Evolutionary conservation across 2,888 invertebrate species (phyloP).

Genomic region (Caenorhabditis imperialis): DNA sequence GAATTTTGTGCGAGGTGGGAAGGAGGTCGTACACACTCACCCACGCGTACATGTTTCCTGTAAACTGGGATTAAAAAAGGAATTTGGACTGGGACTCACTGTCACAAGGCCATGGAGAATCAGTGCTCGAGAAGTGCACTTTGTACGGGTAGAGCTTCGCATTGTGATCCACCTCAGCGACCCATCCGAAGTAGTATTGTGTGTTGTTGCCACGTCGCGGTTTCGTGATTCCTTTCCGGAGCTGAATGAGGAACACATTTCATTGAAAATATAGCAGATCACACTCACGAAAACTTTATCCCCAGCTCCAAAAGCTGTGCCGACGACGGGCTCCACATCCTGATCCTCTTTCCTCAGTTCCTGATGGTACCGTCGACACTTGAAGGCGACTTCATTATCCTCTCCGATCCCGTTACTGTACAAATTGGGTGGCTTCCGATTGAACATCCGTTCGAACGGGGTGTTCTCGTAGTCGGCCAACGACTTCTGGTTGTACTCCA

Average conservation of each 20-base stretch:
- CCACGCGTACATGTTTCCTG: constrained; percentile 53
- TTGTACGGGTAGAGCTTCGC: constrained; percentile 56
- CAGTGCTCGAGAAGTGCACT: constrained; percentile 53
- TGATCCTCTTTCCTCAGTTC: constrained; percentile 20
- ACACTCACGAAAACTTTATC: constrained; percentile 57
- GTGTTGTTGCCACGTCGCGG: constrained; percentile 49
- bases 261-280: neutral
- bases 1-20: constrained; percentile 54
- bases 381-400: neutral
- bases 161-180: constrained; percentile 34
- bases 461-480: neutral
- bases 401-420: constrained; percentile 15
- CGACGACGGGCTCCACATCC: neutral
- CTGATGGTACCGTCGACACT: constrained; percentile 1
- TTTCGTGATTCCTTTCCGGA: constrained; percentile 36
- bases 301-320: constrained; percentile 3
- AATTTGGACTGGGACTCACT: constrained; percentile 24
- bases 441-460: constrained; percentile 54
- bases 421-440: constrained; percentile 48
- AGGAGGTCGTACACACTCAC: constrained; percentile 54
- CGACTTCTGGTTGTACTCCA: constrained; percentile 56
- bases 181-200: constrained; percentile 45
- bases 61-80: neutral
- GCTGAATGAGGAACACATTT: constrained; percentile 9
- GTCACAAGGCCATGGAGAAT: constrained; percentile 55